Evolutionary conservation across 2,888 invertebrate genomes (phyloP).

Genomic region (Pterostichus niger): DNA sequence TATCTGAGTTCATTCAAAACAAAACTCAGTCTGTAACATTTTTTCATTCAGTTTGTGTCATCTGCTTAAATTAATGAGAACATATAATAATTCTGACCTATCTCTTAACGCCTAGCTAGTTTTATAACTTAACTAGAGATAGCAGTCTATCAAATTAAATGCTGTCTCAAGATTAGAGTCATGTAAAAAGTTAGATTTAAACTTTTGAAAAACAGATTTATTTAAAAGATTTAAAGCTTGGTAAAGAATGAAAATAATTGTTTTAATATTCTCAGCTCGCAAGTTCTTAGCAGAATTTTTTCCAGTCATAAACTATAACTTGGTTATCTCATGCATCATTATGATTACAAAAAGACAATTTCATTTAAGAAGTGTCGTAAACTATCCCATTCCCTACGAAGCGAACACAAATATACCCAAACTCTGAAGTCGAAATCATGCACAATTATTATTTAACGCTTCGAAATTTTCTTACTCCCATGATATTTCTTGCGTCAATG

Average conservation of each 20-base stretch:
- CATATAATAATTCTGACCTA: too few relatives aligned
- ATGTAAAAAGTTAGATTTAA: too few relatives aligned
- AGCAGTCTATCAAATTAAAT: too few relatives aligned
- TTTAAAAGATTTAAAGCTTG: neutral
- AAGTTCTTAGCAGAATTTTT: slow-evolving; percentile 10
- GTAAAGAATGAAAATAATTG: slow-evolving; percentile 23
- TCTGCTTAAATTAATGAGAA: too few relatives aligned
- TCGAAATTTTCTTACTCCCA: slow-evolving; percentile 33
- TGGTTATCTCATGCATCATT: slow-evolving; percentile 25
- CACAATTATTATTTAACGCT: slow-evolving; percentile 55
- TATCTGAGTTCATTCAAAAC: too few relatives aligned
- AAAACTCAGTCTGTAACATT: too few relatives aligned
- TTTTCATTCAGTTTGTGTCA: too few relatives aligned
- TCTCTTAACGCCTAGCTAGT: too few relatives aligned
- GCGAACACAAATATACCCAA: neutral
- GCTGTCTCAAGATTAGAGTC: too few relatives aligned
- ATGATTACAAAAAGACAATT: slow-evolving; percentile 39
- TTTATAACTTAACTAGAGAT: too few relatives aligned
- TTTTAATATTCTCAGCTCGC: slow-evolving; percentile 15
- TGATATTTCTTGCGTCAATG: slow-evolving; percentile 33
- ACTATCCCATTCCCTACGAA: neutral
- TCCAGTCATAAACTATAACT: slow-evolving; percentile 39
- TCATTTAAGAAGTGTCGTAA: slow-evolving; percentile 46
- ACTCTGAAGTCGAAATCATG: slow-evolving; percentile 23
- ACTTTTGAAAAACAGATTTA: neutral